phyloP scores from a whole-genome alignment of 2,888 invertebrate species.

The Chymomyza amoena region DNA sequence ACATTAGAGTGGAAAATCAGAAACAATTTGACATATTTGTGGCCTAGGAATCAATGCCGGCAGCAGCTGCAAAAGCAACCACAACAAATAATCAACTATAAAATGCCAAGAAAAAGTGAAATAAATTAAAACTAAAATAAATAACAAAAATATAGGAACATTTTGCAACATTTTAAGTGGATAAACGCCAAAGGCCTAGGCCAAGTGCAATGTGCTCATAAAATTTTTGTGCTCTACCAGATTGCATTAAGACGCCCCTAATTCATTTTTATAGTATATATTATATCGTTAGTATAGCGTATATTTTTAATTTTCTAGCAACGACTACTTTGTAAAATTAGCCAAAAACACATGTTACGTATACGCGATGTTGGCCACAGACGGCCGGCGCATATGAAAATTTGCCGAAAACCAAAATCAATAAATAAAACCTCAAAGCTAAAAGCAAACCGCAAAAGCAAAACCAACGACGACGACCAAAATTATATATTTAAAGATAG shows the following conservation, averaged over 20 bases:
- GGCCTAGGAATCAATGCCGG: neutral
- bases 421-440: constrained; percentile 50
- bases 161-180: neutral
- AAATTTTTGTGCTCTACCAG: neutral
- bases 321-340: constrained; percentile 30
- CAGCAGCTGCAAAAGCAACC: constrained; percentile 2
- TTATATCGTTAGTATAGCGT: neutral
- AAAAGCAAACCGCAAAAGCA: constrained; percentile 13
- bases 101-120: constrained; percentile 7
- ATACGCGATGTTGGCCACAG: constrained; percentile 20
- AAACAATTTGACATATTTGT: neutral
- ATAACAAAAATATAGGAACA: neutral
- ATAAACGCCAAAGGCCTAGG: neutral
- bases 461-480: constrained; percentile 24
- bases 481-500: constrained; percentile 47
- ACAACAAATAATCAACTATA: constrained; percentile 23
- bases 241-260: constrained; percentile 3
- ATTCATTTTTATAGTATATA: constrained; percentile 31
- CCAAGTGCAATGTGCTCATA: constrained; percentile 16
- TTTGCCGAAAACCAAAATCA: constrained; percentile 58
- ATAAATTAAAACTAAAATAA: constrained; percentile 12
- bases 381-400: constrained; percentile 22
- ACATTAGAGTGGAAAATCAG: neutral
- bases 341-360: constrained; percentile 21
- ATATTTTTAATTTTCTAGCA: constrained; percentile 12